phyloP scores from a whole-genome alignment of 1,140 invertebrate species.

The Aporrectodea caliginosa region DNA sequence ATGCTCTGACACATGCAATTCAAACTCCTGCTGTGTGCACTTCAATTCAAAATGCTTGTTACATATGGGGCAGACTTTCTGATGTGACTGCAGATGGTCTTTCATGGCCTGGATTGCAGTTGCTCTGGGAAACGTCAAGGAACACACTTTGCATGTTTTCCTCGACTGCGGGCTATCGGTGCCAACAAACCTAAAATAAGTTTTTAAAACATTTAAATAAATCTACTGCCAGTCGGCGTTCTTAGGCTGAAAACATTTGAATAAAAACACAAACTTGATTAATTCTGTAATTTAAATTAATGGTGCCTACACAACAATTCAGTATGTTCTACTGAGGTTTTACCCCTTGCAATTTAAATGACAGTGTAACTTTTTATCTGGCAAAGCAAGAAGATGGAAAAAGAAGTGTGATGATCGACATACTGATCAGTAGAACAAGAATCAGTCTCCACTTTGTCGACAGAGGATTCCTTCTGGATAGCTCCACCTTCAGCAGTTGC shows the following conservation, averaged over 20 bases:
- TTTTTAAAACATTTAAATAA: not conserved
- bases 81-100: not conserved
- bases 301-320: not conserved
- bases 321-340: not conserved
- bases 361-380: not conserved
- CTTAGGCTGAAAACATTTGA: too few species aligned
- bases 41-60: not conserved
- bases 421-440: too few species aligned
- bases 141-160: not conserved
- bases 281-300: not conserved
- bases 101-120: not conserved
- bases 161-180: not conserved
- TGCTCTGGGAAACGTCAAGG: not conserved
- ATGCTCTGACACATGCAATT: not conserved
- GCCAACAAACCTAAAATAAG: not conserved
- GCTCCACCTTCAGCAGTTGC: too few species aligned
- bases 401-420: too few species aligned
- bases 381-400: too few species aligned
- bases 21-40: not conserved
- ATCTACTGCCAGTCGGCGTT: not conserved
- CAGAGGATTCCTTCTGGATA: too few species aligned
- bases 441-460: too few species aligned
- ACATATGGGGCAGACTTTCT: not conserved
- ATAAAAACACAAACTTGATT: not conserved
- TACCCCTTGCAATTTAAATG: not conserved